Percentiles rank a stretch among this genome's conserved stretches.
These are phyloP conservation scores for Rhabdornis inornatus DNA, from an alignment of 2,113 vertebrate genomes.

Conservation along the genomic window DNA sequence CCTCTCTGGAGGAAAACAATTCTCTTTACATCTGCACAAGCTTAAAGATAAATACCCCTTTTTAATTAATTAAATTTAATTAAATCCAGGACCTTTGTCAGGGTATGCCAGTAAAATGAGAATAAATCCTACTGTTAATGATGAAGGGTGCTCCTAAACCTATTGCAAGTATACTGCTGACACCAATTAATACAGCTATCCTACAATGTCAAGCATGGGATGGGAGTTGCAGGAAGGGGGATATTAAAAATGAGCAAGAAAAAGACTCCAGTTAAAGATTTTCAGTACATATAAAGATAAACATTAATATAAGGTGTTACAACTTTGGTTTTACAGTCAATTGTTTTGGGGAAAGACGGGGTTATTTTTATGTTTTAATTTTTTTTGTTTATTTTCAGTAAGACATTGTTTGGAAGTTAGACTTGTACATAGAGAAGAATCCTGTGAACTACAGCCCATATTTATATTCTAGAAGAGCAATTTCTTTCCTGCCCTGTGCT, in stretches of 20 bases:
- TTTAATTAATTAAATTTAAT: neutral
- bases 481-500: neutral
- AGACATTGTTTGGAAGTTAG: neutral
- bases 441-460: neutral
- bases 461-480: neutral
- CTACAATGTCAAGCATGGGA: neutral
- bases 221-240: neutral
- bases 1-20: neutral
- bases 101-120: neutral
- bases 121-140: neutral
- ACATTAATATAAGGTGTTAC: neutral
- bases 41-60: neutral
- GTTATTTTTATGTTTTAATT: neutral
- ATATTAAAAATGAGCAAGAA: neutral
- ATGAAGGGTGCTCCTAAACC: neutral
- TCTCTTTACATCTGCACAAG: neutral
- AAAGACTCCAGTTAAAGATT: slow-evolving; percentile 4
- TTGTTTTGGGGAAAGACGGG: neutral
- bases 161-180: neutral
- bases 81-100: neutral
- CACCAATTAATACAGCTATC: neutral
- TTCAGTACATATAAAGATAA: neutral
- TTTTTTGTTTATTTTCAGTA: neutral
- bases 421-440: neutral
- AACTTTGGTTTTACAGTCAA: neutral